phyloP scores from a whole-genome alignment of 2,797 vertebrate species.

The Tenualosa ilisha region DNA sequence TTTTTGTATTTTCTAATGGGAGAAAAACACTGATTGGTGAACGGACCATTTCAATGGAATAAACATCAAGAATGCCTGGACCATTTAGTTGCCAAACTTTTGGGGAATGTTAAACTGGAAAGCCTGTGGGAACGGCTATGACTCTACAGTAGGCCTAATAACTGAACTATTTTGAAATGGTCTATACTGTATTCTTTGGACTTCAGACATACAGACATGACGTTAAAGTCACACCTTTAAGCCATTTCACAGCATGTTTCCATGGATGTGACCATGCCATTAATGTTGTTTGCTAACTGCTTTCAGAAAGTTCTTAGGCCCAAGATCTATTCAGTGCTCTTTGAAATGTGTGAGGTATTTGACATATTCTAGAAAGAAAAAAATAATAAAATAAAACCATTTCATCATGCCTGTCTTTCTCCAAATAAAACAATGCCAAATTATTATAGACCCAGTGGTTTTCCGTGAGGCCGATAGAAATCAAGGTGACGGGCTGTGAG shows the following conservation, averaged over 20 bases:
- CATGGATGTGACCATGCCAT: not conserved
- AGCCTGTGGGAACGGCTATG: too few species aligned
- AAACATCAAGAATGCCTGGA: too few species aligned
- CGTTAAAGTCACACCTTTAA: too few species aligned
- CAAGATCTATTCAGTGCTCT: not conserved
- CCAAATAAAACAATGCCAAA: not conserved
- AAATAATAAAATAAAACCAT: not conserved
- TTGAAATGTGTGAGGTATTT: slow-evolving; percentile 9
- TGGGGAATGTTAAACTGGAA: too few species aligned
- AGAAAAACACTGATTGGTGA: too few species aligned
- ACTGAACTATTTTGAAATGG: too few species aligned
- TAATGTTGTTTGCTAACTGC: not conserved
- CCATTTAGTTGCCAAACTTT: too few species aligned
- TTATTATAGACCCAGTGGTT: not conserved
- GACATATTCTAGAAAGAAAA: not conserved
- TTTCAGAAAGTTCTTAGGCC: not conserved
- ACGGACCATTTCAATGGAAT: too few species aligned
- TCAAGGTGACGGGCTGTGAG: slow-evolving; percentile 58
- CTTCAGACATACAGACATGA: too few species aligned
- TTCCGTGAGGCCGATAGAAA: slow-evolving; percentile 33
- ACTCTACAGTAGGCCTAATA: too few species aligned
- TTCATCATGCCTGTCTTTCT: not conserved
- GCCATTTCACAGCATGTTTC: not conserved
- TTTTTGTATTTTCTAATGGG: too few species aligned
- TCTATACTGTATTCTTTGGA: too few species aligned